A percentile compares a stretch with the other conserved stretches of the same genome.
Conservation (phyloP, 37 sponge, comb jelly and placozoan species). For the Beroe forskalii region DNA sequence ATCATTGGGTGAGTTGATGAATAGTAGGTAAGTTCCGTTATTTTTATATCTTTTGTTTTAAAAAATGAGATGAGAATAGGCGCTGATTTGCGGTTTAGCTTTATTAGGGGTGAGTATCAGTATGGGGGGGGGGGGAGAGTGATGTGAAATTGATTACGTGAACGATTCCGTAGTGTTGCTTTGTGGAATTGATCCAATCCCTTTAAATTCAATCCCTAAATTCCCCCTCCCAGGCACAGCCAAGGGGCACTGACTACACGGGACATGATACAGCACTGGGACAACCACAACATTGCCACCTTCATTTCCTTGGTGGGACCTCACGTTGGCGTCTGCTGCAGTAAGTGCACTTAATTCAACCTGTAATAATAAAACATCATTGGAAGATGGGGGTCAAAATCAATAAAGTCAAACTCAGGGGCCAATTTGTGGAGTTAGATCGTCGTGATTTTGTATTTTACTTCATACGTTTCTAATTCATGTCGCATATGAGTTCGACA, state of each 20-base stretch:
- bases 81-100: too few relatives aligned
- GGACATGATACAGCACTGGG: not conserved
- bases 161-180: too few relatives aligned
- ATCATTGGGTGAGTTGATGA: not conserved
- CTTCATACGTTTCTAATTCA: too few relatives aligned
- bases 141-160: too few relatives aligned
- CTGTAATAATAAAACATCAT: too few relatives aligned
- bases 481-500: not conserved
- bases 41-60: not conserved
- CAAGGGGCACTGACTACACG: not conserved
- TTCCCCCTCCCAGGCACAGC: not conserved
- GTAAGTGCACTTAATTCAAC: too few relatives aligned
- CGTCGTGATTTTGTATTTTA: too few relatives aligned
- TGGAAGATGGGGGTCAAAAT: too few relatives aligned
- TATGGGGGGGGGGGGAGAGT: not conserved
- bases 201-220: not conserved
- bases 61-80: not conserved
- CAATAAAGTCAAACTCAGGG: too few relatives aligned
- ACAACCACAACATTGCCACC: not conserved
- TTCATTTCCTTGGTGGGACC: not conserved
- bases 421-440: too few relatives aligned
- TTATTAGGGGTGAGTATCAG: not conserved
- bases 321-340: conserved; percentile 4
- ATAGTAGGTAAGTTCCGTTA: not conserved
- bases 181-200: too few relatives aligned